A percentile compares a stretch with the other conserved stretches of the same genome.
These are phyloP conservation scores for Idaea aversata DNA, from an alignment of 2,888 invertebrate species.

Conservation along the genomic window DNA sequence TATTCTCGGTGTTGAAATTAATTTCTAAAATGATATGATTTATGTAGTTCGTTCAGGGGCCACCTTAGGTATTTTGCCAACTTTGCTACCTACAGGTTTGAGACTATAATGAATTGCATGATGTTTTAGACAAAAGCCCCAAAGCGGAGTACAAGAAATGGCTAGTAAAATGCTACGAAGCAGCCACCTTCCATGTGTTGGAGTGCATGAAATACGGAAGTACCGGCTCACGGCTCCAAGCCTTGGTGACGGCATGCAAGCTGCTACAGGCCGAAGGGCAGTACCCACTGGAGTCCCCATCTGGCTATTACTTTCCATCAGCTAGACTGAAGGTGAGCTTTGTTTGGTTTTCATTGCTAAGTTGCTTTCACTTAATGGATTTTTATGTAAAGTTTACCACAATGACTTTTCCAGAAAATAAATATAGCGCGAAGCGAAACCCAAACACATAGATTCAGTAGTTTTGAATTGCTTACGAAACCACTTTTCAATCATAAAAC, in stretches of 20 bases:
- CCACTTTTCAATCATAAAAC: too few relatives aligned
- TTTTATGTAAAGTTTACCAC: too few relatives aligned
- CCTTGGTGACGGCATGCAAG: slow-evolving; percentile 86
- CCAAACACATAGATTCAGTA: too few relatives aligned
- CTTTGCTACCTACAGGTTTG: too few relatives aligned
- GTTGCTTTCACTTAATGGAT: background rate
- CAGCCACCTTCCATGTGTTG: slow-evolving; percentile 81
- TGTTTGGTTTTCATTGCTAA: background rate
- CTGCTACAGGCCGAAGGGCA: slow-evolving; percentile 86
- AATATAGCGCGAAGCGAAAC: too few relatives aligned
- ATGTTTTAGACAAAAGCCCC: slow-evolving; percentile 60
- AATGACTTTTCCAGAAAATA: too few relatives aligned
- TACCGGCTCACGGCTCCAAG: slow-evolving; percentile 78
- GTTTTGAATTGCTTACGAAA: too few relatives aligned
- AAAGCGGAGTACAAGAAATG: slow-evolving; percentile 84
- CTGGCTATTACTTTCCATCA: slow-evolving; percentile 83
- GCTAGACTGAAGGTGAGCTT: slow-evolving; percentile 80
- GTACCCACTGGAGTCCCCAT: slow-evolving; percentile 79
- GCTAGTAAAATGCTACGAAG: slow-evolving; percentile 85
- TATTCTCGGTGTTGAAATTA: too few relatives aligned
- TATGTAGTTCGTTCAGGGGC: too few relatives aligned
- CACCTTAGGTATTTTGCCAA: too few relatives aligned
- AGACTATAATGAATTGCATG: background rate
- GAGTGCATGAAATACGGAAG: slow-evolving; percentile 78
- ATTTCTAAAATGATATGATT: too few relatives aligned